These are phyloP conservation scores for Terebella lapidaria DNA, from an alignment of 2,888 invertebrate genomes.

Conservation along the genomic window DNA sequence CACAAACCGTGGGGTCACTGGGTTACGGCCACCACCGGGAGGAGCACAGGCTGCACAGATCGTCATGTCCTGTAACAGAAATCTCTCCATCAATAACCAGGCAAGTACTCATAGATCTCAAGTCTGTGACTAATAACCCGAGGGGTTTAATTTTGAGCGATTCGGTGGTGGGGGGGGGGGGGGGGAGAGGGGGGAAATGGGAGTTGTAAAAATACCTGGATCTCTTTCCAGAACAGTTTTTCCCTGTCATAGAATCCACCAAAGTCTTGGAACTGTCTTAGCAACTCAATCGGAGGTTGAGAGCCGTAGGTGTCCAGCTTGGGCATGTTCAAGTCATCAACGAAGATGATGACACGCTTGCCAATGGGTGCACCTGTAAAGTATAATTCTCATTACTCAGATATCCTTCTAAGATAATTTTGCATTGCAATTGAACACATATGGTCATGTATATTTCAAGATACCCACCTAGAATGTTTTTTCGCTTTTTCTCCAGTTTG, in stretches of 20 bases:
- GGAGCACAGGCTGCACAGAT: constrained; percentile 54
- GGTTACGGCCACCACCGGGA: constrained; percentile 54
- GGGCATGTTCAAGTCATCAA: constrained; percentile 92
- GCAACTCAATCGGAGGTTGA: constrained; percentile 54
- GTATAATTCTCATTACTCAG: neutral
- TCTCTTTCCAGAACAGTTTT: constrained; percentile 81
- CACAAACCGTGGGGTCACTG: constrained; percentile 48
- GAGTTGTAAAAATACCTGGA: no score
- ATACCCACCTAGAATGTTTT: constrained; percentile 49
- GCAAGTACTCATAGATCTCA: no score
- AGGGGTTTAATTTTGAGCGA: no score
- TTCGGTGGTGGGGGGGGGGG: no score
- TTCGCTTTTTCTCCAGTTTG: constrained; percentile 77
- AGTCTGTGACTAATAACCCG: no score
- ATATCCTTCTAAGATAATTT: no score
- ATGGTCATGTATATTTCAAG: no score
- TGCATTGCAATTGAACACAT: no score
- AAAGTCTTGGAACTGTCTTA: constrained; percentile 72
- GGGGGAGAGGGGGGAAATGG: no score
- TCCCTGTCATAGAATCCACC: constrained; percentile 81
- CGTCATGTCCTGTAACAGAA: constrained; percentile 64
- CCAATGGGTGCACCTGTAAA: constrained; percentile 73
- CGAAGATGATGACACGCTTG: constrained; percentile 77
- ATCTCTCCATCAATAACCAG: neutral
- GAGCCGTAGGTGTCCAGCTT: constrained; percentile 54